Conservation (phyloP, 2,888 invertebrate genomes). For the Aphodius sticticus region DNA sequence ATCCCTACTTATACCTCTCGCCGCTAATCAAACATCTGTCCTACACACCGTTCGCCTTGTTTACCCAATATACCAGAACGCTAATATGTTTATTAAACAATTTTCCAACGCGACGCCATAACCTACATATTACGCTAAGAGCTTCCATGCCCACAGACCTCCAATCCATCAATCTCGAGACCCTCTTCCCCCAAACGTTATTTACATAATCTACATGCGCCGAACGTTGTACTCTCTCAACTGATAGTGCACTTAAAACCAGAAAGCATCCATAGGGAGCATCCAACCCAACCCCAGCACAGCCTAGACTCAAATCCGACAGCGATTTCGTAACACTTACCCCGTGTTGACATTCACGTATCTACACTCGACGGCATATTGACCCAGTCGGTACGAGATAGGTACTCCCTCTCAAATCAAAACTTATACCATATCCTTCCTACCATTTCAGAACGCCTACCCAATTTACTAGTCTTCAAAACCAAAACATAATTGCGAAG, state of each 20-base stretch:
- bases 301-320: background rate
- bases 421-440: no score
- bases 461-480: no score
- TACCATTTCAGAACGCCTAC: no score
- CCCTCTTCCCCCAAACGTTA: background rate
- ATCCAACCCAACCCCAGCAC: background rate
- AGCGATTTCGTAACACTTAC: background rate
- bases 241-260: constrained; percentile 4
- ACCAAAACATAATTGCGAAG: no score
- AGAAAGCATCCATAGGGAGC: background rate
- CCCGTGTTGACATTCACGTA: background rate
- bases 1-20: constrained; percentile 28
- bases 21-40: constrained; percentile 29
- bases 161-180: constrained; percentile 4
- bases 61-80: background rate
- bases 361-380: background rate
- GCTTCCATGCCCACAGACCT: background rate
- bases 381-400: no score
- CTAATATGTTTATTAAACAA: constrained; percentile 22
- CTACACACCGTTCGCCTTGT: background rate
- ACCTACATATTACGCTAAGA: background rate
- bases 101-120: constrained; percentile 7
- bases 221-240: background rate
- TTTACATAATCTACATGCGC: constrained; percentile 4
- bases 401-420: no score